These are phyloP conservation scores for Microcaecilia unicolor DNA, from an alignment of 2,797 vertebrate genomes.

Conservation along the genomic window DNA sequence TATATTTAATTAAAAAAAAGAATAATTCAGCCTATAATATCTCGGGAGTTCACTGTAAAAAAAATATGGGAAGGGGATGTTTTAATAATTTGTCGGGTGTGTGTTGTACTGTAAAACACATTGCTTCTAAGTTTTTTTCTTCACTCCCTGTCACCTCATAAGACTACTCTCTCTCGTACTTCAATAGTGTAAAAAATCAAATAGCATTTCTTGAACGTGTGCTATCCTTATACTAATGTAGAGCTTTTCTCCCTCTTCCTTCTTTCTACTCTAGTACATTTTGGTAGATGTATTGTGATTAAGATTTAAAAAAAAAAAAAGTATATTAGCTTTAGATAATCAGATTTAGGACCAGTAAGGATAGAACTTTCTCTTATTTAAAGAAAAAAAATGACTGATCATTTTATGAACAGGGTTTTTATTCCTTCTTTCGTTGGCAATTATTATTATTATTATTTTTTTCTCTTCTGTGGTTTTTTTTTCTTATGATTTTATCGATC, in stretches of 20 bases:
- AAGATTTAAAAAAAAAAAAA: conserved; percentile 73
- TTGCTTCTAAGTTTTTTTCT: conserved; percentile 61
- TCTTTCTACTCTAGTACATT: conserved; percentile 80
- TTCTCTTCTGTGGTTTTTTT: conserved; percentile 27
- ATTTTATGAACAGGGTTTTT: conserved; percentile 68
- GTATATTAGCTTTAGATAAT: conserved; percentile 87
- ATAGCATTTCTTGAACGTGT: conserved; percentile 86
- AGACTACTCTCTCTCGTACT: conserved; percentile 75
- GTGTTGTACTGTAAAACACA: conserved; percentile 73
- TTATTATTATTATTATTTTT: conserved; percentile 30
- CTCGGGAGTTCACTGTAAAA: conserved; percentile 70
- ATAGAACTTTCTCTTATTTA: conserved; percentile 94
- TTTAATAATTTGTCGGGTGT: conserved; percentile 77
- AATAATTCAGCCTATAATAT: conserved; percentile 44
- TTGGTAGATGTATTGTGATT: conserved; percentile 89
- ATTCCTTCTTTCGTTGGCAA: conserved; percentile 45
- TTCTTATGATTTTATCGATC: conserved; percentile 68
- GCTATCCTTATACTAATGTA: conserved; percentile 90
- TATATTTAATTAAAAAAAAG: neutral
- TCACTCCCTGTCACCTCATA: conserved; percentile 71
- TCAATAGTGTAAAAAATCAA: conserved; percentile 93
- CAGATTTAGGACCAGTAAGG: conserved; percentile 97
- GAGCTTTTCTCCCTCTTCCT: conserved; percentile 62
- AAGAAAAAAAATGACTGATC: conserved; percentile 62
- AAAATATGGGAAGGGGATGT: too few relatives aligned